phyloP scores from a whole-genome alignment of 2,113 vertebrate species.

The Grammomys dolichurus region DNA sequence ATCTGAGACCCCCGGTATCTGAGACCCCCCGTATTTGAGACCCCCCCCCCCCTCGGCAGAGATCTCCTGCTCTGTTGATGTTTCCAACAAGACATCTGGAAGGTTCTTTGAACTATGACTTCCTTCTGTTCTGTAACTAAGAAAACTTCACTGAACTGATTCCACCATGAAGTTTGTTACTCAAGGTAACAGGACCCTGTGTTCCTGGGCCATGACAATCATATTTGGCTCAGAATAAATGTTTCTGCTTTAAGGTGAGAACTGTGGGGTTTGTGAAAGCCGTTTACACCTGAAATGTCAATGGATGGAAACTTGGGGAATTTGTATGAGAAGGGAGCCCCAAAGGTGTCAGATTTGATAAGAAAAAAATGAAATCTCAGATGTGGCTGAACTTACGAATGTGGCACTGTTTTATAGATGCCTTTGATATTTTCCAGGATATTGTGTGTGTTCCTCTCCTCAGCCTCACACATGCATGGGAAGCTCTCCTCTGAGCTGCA shows the following conservation, averaged over 20 bases:
- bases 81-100: background rate
- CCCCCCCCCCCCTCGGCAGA: background rate
- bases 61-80: background rate
- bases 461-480: background rate
- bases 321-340: background rate
- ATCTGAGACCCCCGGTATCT: no score
- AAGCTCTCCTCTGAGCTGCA: background rate
- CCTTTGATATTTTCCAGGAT: background rate
- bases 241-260: background rate
- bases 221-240: background rate
- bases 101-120: background rate
- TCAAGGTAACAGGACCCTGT: no score
- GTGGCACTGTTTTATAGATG: background rate
- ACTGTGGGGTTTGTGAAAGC: background rate
- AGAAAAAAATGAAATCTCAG: constrained; percentile 2
- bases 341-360: background rate
- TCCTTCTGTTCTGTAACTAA: background rate
- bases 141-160: background rate
- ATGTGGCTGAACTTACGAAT: background rate
- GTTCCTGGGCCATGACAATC: background rate
- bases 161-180: background rate
- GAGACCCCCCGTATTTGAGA: background rate
- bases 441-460: background rate
- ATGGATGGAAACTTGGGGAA: constrained; percentile 14
- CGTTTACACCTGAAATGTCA: background rate